These are phyloP conservation scores for Lacanobia wlatinum DNA, from an alignment of 2,888 invertebrate species.

Conservation along the genomic window DNA sequence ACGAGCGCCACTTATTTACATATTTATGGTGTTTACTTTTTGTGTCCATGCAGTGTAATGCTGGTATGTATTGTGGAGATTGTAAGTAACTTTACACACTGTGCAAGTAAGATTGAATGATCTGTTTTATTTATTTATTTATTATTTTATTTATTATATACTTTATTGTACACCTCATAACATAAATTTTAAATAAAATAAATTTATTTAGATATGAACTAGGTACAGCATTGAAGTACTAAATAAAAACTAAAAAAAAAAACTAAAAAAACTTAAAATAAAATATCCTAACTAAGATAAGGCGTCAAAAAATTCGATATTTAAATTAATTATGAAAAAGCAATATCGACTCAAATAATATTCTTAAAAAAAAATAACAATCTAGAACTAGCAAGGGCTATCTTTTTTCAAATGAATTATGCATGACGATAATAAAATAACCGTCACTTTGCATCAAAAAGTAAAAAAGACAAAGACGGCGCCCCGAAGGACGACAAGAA, in stretches of 20 bases:
- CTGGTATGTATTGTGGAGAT: slow-evolving; percentile 6
- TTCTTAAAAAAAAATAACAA: background rate
- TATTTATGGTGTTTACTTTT: slow-evolving; percentile 42
- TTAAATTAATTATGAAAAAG: background rate
- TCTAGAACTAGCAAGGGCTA: slow-evolving; percentile 17
- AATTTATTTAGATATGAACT: no score
- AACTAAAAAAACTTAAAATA: no score
- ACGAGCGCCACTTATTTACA: slow-evolving; percentile 49
- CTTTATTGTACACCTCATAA: no score
- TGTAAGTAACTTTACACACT: background rate
- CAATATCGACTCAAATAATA: slow-evolving; percentile 4
- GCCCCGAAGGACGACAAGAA: slow-evolving; percentile 54
- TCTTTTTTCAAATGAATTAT: slow-evolving; percentile 51
- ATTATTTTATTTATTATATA: no score
- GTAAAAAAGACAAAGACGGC: slow-evolving; percentile 42
- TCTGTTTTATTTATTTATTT: no score
- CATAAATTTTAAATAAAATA: no score
- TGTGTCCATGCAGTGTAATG: slow-evolving; percentile 7
- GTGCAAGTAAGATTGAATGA: background rate
- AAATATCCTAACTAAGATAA: no score
- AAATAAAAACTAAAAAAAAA: no score
- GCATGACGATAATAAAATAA: slow-evolving; percentile 65
- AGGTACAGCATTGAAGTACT: no score
- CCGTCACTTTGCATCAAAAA: slow-evolving; percentile 60
- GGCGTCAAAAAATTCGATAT: background rate